Base-by-base conservation (phyloP, 1,140 invertebrate species). In the Apis cerana region DNA sequence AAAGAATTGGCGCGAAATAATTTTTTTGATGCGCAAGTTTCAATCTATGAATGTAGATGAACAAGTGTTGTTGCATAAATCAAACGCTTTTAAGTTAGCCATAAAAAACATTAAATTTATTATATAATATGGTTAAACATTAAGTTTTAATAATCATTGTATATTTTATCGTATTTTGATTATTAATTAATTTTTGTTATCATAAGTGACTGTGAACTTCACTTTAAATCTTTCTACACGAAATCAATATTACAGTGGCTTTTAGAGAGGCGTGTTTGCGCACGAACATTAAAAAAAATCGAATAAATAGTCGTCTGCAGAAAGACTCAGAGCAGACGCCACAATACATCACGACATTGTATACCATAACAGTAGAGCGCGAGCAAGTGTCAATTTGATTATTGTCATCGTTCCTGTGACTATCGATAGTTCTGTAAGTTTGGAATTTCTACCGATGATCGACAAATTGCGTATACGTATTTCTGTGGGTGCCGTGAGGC, bases 261-360 rank as follows among this genome's bases (percentile, higher is more conserved):
- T 82, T 85, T 88, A 80, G 88, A 90, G 85, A 87, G 77, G 77
- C 75, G 83, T 78, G 81, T 85, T 81, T 88, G 86, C 90, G 90
- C 91, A 89, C 90, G 91, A 91, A 90, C 89, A 85, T 91, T 87
- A 92, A 89, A 92, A 90, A 92, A 89, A 92, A 90, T 90, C 87
- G 88, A 88, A 90, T 89, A 91, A 89, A 91, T 91, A 91, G 90
- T 90, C 82, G 87, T 88, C 88, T 87, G 88, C 79, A 76, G 75
- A n/a, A 87, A 75, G 82, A 83, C 75, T 61, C 74, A 80, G 75
- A 89, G 84, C 75, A 82, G 88, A 88, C 90, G 87, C 86, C 88
- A 88, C 68, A 84, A 88, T 84, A 89, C 80, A 83, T 83, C 58
- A 85, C 83, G 75, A 71, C 79, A 75, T 77, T 59, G 78, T 74